phyloP scores from a whole-genome alignment of 1,140 invertebrate species.

The Drosophila rhopaloa region DNA sequence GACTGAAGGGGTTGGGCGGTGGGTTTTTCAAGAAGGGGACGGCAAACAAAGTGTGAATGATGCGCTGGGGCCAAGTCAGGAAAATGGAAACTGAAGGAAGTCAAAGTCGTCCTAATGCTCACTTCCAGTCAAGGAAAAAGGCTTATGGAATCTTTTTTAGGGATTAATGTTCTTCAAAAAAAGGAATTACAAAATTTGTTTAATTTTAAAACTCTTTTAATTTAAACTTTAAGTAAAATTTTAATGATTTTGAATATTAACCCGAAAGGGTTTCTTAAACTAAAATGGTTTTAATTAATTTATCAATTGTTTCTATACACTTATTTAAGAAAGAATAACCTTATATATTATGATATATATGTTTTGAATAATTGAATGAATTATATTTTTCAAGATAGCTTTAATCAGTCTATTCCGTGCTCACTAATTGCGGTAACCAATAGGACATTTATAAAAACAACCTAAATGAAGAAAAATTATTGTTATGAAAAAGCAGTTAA shows the following conservation, averaged over 20 bases:
- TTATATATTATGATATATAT: background rate
- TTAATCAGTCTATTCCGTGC: background rate
- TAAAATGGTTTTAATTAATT: no score
- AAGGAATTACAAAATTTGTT: background rate
- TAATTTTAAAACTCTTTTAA: background rate
- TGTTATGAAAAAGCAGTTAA: slow-evolving; percentile 69
- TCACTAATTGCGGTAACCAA: background rate
- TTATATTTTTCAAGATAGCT: background rate
- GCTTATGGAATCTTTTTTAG: background rate
- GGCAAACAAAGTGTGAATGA: slow-evolving; percentile 77
- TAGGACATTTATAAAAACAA: slow-evolving; percentile 8
- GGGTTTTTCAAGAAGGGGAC: slow-evolving; percentile 4
- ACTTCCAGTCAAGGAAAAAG: slow-evolving; percentile 34
- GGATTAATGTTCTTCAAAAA: background rate
- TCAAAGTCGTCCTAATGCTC: slow-evolving; percentile 18
- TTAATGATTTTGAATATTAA: no score
- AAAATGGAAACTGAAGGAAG: slow-evolving; percentile 23
- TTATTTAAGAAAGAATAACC: background rate
- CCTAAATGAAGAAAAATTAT: slow-evolving; percentile 54
- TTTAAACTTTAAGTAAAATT: no score
- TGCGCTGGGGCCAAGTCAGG: slow-evolving; percentile 52
- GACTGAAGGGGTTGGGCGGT: background rate
- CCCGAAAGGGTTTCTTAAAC: no score
- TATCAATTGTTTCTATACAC: no score
- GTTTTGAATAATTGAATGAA: background rate